phyloP scores from a whole-genome alignment of 2,888 invertebrate species.

The Parnassius glacialis region DNA sequence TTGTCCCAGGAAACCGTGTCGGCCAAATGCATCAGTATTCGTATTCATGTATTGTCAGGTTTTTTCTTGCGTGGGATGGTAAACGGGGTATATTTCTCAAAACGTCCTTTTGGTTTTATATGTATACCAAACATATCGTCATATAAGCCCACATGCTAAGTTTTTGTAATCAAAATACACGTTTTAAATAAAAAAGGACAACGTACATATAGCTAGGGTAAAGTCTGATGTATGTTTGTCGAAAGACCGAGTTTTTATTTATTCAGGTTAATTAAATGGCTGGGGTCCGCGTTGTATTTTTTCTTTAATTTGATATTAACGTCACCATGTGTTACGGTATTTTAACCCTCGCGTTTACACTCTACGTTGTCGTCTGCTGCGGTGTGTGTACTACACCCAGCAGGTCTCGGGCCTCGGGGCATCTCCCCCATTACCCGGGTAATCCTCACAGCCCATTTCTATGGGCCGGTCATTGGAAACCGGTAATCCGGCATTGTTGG shows the following conservation, averaged over 20 bases:
- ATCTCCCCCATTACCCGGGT: no score
- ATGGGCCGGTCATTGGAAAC: no score
- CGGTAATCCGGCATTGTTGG: no score
- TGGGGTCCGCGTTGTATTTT: conserved; percentile 46
- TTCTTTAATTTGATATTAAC: conserved; percentile 64
- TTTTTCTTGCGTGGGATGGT: conserved; percentile 46
- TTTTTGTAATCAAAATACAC: conserved; percentile 8
- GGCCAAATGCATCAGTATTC: conserved; percentile 56
- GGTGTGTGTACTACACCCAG: no score
- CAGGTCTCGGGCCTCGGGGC: no score
- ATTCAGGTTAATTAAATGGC: conserved; percentile 50
- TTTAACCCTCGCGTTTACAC: conserved; percentile 55
- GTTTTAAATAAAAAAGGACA: neutral
- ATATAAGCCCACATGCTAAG: neutral
- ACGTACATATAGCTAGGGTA: neutral
- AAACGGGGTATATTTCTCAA: conserved; percentile 39
- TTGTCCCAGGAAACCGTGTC: conserved; percentile 48
- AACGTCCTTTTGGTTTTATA: conserved; percentile 23
- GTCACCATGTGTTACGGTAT: conserved; percentile 59
- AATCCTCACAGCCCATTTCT: no score
- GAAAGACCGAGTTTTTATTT: conserved; percentile 43
- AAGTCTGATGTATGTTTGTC: conserved; percentile 13
- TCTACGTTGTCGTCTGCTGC: no score
- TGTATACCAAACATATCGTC: neutral
- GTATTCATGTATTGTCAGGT: conserved; percentile 54